A percentile compares a stretch with the other conserved stretches of the same genome.
Evolutionary conservation across 2,888 invertebrate species (phyloP).

Genomic region (Endomychus coccineus): DNA sequence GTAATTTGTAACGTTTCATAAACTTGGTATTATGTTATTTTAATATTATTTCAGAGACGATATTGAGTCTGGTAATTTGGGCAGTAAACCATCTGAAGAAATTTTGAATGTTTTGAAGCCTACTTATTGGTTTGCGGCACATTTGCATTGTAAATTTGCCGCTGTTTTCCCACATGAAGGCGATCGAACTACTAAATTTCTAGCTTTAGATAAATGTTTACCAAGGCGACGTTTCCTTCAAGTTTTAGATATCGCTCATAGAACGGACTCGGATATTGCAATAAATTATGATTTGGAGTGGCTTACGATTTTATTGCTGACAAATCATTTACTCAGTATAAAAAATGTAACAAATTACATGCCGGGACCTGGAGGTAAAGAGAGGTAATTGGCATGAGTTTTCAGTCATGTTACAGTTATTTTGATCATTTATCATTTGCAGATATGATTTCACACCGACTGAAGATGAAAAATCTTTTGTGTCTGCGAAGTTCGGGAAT

Average conservation of each 20-base stretch:
- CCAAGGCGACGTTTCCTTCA: slow-evolving; percentile 85
- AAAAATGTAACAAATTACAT: slow-evolving; percentile 64
- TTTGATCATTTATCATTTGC: slow-evolving; percentile 26
- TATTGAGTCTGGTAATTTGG: slow-evolving; percentile 71
- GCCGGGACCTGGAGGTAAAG: slow-evolving; percentile 69
- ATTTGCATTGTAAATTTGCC: slow-evolving; percentile 93
- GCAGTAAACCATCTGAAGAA: slow-evolving; percentile 79
- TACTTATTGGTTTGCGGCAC: slow-evolving; percentile 92
- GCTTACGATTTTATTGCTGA: slow-evolving; percentile 79
- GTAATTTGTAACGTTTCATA: slow-evolving; percentile 23
- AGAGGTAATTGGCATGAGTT: slow-evolving; percentile 47
- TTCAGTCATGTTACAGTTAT: background rate
- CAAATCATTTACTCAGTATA: slow-evolving; percentile 80
- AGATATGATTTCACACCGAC: slow-evolving; percentile 70
- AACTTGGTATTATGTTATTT: background rate
- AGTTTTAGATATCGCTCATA: slow-evolving; percentile 57
- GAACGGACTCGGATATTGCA: slow-evolving; percentile 48
- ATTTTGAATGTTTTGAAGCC: slow-evolving; percentile 77
- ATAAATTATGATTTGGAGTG: slow-evolving; percentile 87
- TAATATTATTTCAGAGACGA: slow-evolving; percentile 58
- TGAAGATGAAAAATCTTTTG: slow-evolving; percentile 59
- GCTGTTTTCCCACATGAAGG: slow-evolving; percentile 73
- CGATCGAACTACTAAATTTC: slow-evolving; percentile 65
- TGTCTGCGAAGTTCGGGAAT: slow-evolving; percentile 57
- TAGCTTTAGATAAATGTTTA: slow-evolving; percentile 95